These are phyloP conservation scores for Vidua macroura DNA, from an alignment of 2,113 vertebrate genomes.

Conservation along the genomic window DNA sequence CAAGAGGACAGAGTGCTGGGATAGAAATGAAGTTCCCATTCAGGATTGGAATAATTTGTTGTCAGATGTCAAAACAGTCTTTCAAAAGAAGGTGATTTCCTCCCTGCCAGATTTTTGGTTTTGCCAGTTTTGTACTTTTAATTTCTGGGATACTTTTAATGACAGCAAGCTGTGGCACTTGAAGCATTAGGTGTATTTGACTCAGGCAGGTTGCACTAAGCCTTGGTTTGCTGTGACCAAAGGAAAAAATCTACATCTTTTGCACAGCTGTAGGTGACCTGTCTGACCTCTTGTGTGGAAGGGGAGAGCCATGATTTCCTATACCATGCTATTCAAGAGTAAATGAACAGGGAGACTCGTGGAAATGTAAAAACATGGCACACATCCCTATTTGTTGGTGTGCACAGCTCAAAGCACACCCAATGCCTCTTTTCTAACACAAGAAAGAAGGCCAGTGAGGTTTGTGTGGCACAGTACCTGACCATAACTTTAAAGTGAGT, in stretches of 20 bases:
- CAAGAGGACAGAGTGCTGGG: neutral
- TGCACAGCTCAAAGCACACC: neutral
- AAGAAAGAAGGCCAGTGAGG: neutral
- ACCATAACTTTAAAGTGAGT: neutral
- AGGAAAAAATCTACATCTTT: neutral
- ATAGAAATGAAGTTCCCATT: conserved; percentile 19
- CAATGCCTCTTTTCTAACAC: neutral
- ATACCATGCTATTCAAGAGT: neutral
- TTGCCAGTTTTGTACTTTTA: neutral
- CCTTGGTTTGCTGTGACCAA: neutral
- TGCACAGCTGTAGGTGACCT: neutral
- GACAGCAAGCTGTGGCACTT: neutral
- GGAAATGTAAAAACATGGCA: neutral
- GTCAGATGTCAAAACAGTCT: neutral
- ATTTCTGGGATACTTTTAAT: neutral
- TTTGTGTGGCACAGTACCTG: neutral
- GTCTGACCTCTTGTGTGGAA: neutral
- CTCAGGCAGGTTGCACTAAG: neutral
- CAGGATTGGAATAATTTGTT: neutral
- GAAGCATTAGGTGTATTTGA: neutral
- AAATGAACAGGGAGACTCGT: neutral
- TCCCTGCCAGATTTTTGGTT: neutral
- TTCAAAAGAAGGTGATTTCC: neutral
- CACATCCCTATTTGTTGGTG: accelerated
- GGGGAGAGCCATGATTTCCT: neutral